Evolutionary conservation across 2,797 vertebrate species (phyloP).

Genomic region (Aselliscus stoliczkanus): DNA sequence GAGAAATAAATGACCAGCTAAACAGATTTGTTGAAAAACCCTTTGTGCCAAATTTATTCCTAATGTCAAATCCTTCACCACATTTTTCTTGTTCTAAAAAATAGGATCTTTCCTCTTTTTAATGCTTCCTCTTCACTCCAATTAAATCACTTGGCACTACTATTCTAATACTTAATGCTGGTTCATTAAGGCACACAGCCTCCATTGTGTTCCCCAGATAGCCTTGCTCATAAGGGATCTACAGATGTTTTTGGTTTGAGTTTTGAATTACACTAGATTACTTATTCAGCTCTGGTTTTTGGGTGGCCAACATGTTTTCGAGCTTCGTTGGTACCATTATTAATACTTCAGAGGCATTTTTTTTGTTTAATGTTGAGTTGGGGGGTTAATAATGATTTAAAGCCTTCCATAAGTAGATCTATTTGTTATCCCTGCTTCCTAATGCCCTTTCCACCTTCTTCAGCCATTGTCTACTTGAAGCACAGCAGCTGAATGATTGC

Average conservation of each 20-base stretch:
- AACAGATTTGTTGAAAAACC: not conserved
- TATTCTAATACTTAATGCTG: not conserved
- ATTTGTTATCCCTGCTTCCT: not conserved
- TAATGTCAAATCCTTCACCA: not conserved
- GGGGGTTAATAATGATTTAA: conserved; percentile 33
- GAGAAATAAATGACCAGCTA: not conserved
- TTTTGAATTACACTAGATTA: conserved; percentile 35
- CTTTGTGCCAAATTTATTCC: not conserved
- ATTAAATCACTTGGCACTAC: not conserved
- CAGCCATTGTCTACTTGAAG: not conserved
- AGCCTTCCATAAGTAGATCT: not conserved
- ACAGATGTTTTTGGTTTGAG: not conserved
- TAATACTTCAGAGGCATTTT: not conserved
- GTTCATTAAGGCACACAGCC: not conserved
- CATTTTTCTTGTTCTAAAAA: not conserved
- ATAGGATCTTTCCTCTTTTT: not conserved
- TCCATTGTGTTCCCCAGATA: not conserved
- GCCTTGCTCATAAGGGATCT: not conserved
- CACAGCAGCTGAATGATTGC: conserved; percentile 40
- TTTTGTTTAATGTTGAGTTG: not conserved
- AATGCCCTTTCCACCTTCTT: not conserved
- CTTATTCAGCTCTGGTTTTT: not conserved
- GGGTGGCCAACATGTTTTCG: not conserved
- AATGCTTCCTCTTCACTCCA: not conserved
- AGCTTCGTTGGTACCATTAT: not conserved